Base-by-base conservation (phyloP, 2,888 invertebrate species). In the Ariolimax columbianus region DNA sequence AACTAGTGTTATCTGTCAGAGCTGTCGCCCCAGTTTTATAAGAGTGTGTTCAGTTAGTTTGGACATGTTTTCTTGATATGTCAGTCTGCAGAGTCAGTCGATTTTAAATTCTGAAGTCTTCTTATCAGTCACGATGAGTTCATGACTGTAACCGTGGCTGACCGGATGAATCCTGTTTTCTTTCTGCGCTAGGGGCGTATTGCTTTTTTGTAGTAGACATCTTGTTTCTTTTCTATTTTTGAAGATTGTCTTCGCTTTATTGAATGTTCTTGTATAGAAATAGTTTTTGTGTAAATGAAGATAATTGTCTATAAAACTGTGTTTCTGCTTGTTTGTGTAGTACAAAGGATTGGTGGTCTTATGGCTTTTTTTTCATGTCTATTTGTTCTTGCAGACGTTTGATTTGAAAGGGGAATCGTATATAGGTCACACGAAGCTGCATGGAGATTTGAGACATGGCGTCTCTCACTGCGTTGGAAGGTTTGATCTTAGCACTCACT, bases 401-500 rank as follows among this genome's bases (percentile, higher is more conserved):
- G 23, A 63, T 63, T 63, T 63, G n/a, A 63, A 63, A 63, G 4
- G n/a, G n/a, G n/a, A 11, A 26, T n/a, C 26, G 23, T 11, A 6
- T 4, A n/a, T n/a, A n/a, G 59, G 4, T 23, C 59, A 63, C n/a
- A 63, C 3, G 26, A 63, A 63, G 6, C 26, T n/a, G 59, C 59
- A n/a, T n/a, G 59, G 59, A n/a, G n/a, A 63, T 23, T 38, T 36
- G 11, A 43, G 43, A 73, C 40, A 47, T 73, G 30, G 55, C 40
- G 14, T 40, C 43, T 88, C 86, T 87, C 91, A 88, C 83, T 92
- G 89, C 95, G 96, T 95, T 96, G 96, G 96, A 96, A 96, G 95
- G 95, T 95, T 95, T 87, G 96, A 95, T 96, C 96, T 95, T 40
- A 96, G 91, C 88, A 86, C 70, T 92, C 92, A 70, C 19, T 33